phyloP scores from a whole-genome alignment of 2,797 vertebrate genomes.

The Microctenopoma stevenorrisi region DNA sequence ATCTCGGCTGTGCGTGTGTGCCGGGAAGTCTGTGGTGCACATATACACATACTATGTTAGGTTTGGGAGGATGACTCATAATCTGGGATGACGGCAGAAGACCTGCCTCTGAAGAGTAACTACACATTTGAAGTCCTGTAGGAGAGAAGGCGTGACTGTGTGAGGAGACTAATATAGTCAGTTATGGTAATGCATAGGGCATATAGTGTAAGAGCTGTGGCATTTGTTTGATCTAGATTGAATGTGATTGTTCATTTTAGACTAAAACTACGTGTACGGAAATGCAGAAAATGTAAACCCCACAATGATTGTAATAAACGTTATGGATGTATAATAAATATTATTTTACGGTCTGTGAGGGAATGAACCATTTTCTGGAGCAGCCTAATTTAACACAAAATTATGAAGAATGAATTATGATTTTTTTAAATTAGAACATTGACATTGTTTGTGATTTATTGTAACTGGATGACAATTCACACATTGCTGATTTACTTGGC shows the following conservation, averaged over 20 bases:
- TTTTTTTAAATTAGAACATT: background rate
- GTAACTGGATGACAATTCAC: background rate
- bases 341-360: background rate
- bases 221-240: constrained; percentile 3
- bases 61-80: constrained; percentile 68
- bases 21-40: constrained; percentile 11
- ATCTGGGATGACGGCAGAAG: constrained; percentile 58
- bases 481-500: background rate
- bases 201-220: constrained; percentile 3
- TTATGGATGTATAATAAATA: background rate
- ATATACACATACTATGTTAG: constrained; percentile 40
- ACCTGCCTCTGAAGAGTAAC: constrained; percentile 47
- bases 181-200: constrained; percentile 2
- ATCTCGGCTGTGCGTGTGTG: constrained; percentile 16
- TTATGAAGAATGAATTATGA: background rate
- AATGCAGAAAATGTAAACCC: no score
- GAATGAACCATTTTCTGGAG: background rate
- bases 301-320: no score
- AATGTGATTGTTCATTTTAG: background rate
- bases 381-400: background rate
- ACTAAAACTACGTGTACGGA: background rate
- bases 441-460: no score
- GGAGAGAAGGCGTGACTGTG: constrained; percentile 12
- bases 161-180: constrained; percentile 6
- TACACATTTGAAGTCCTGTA: constrained; percentile 24